Conservation (phyloP, 1,140 invertebrate species). For the Cydia pomonella region DNA sequence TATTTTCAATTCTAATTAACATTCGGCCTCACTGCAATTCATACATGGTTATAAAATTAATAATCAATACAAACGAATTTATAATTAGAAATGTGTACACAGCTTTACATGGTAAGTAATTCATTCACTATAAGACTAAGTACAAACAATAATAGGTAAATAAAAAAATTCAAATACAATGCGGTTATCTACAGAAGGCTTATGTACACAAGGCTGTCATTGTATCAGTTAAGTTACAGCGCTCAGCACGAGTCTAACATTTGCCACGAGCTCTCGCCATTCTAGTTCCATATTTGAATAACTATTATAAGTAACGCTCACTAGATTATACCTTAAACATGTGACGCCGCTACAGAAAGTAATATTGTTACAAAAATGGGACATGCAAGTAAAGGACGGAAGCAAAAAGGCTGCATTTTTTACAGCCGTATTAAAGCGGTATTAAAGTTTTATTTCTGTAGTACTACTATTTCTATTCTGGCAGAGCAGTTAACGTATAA, state of each 20-base stretch:
- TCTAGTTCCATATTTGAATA: background rate
- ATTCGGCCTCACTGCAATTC: too few relatives aligned
- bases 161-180: background rate
- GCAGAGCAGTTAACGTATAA: too few relatives aligned
- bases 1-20: too few relatives aligned
- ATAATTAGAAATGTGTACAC: slow-evolving; percentile 13
- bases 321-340: too few relatives aligned
- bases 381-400: too few relatives aligned
- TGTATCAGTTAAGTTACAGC: background rate
- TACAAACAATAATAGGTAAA: slow-evolving; percentile 20
- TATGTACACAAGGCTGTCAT: slow-evolving; percentile 15
- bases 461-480: too few relatives aligned
- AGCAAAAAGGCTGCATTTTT: too few relatives aligned
- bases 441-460: too few relatives aligned
- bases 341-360: too few relatives aligned
- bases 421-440: too few relatives aligned
- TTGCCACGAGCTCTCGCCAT: background rate
- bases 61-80: background rate
- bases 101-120: slow-evolving; percentile 15
- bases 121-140: slow-evolving; percentile 15
- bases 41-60: background rate
- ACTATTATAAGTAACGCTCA: too few relatives aligned
- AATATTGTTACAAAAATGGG: too few relatives aligned
- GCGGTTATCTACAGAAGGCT: slow-evolving; percentile 21
- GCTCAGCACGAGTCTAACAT: background rate